Conservation (phyloP, 2,888 invertebrate genomes). For the Papilio gigon region DNA sequence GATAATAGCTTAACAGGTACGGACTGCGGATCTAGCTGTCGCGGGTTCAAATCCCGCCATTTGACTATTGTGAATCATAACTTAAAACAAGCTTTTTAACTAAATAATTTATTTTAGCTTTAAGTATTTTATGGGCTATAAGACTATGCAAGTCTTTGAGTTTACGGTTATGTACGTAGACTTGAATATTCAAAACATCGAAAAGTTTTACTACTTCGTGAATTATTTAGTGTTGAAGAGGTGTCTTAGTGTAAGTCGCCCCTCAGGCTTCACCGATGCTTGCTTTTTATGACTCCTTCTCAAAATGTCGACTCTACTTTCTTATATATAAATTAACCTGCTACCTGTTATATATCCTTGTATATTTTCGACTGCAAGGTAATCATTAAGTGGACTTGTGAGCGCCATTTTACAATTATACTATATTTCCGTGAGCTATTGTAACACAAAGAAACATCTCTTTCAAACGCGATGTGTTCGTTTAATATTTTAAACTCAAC, state of each 20-base stretch:
- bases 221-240: slow-evolving; percentile 20
- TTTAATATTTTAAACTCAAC: not conserved
- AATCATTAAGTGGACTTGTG: no score
- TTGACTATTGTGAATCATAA: no score
- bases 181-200: slow-evolving; percentile 19
- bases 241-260: not conserved
- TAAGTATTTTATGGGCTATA: not conserved
- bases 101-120: no score
- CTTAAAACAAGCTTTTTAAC: no score
- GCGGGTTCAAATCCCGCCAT: no score
- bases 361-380: no score
- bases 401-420: no score
- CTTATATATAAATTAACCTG: not conserved
- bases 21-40: no score
- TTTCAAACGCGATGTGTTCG: not conserved
- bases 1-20: no score
- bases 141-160: not conserved
- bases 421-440: no score
- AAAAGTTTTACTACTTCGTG: slow-evolving; percentile 20
- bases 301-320: not conserved
- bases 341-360: no score
- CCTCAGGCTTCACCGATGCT: not conserved
- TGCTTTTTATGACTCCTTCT: not conserved
- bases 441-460: not conserved
- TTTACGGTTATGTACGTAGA: not conserved